Base-by-base conservation (phyloP, 2,113 vertebrate species). In the Circaetus gallicus region DNA sequence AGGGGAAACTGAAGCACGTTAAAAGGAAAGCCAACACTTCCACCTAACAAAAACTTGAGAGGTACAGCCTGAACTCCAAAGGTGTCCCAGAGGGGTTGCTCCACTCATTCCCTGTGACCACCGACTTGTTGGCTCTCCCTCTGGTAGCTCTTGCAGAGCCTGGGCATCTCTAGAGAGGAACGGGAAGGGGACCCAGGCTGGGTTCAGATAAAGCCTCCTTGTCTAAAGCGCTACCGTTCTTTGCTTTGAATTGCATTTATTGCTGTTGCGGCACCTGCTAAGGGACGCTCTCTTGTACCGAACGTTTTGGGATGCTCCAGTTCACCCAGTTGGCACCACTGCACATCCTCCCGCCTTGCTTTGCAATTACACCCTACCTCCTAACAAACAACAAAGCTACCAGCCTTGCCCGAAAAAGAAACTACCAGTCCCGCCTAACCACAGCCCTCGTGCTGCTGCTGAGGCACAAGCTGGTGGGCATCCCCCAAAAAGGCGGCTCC, bases 91-190 rank as follows among this genome's bases (percentile, higher is more conserved):
- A 82, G 34, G 14, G 10, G 10, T n/a, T 89, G 40, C 6, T 90
- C 66, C 13, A 14, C 8, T 50, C 65, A 31, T 62, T 4, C 34
- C 21, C 45, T 49, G 13, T 59, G 38, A 38, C 34, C 52, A 66
- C 34, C 0, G 0, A 16, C 40, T 36, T 31, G 10, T n/a, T 32
- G 7, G 3, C 14, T 86, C 34, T 74, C 50, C 56, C 45, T 71
- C 26, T 31, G 29, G n/a, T 50, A 89, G 65, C 50, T 66, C 50
- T 45, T 17, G 2, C 7, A 76, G 58, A 81, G 36, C 71, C 56
- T 0, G 0, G 6, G 28, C 2, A 5, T 36, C 26, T 56, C 22
- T 9, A 50, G 22, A 34, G 53, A 53, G 26, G 31, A 66, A 22
- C 0, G 6, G 13, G 47, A 80, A 76, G 21, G 25, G 25, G 9